Percentiles rank a stretch among this genome's conserved stretches.
phyloP scores from a whole-genome alignment of 2,888 invertebrate genomes.

The Unio pictorum region DNA sequence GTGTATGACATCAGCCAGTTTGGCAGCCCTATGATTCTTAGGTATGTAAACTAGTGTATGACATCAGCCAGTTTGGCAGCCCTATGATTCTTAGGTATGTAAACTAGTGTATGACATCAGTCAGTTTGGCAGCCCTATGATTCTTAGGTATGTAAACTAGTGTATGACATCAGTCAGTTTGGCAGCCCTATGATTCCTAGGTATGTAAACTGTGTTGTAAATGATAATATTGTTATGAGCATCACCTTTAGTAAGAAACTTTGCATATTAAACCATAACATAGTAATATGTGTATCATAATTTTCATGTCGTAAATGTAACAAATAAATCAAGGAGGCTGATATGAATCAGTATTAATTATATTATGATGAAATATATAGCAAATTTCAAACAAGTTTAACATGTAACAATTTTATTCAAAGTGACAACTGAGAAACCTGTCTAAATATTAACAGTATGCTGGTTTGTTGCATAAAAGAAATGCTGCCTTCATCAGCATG shows the following conservation, averaged over 20 bases:
- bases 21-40: conserved; percentile 49
- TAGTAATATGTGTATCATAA: neutral
- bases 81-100: conserved; percentile 50
- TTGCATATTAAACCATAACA: neutral
- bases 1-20: conserved; percentile 54
- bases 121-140: conserved; percentile 52
- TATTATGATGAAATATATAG: no score
- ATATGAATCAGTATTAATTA: no score
- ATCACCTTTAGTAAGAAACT: neutral
- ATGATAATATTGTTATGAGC: neutral
- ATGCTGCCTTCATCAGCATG: no score
- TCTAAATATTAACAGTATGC: no score
- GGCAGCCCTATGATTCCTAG: conserved; percentile 49
- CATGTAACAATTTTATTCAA: no score
- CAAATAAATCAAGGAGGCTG: no score
- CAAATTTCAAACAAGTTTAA: no score
- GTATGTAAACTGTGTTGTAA: conserved; percentile 26
- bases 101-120: conserved; percentile 43
- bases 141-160: conserved; percentile 41
- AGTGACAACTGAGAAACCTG: no score
- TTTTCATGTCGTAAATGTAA: neutral
- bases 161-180: conserved; percentile 55
- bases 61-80: conserved; percentile 53
- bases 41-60: conserved; percentile 47
- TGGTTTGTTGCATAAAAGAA: no score